Percentiles rank a stretch among this genome's conserved stretches.
phyloP scores from a whole-genome alignment of 2,113 vertebrate genomes.

The Nibea albiflora region DNA sequence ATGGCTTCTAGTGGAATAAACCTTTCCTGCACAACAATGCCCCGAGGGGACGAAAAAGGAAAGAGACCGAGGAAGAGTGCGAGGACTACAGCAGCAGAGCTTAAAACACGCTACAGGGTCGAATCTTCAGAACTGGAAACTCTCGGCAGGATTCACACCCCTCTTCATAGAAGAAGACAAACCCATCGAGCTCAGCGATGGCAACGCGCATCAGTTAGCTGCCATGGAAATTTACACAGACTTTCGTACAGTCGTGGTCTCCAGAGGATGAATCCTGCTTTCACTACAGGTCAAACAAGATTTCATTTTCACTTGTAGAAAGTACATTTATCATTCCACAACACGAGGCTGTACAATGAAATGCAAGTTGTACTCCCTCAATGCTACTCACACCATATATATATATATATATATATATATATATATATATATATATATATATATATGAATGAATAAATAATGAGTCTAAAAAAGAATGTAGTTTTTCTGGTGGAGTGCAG shows the following conservation, averaged over 20 bases:
- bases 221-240: not conserved
- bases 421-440: no score
- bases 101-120: not conserved
- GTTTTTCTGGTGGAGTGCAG: no score
- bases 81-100: constrained; percentile 1
- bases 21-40: not conserved
- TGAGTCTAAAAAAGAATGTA: no score
- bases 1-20: constrained; percentile 37
- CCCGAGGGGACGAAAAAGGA: not conserved
- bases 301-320: not conserved
- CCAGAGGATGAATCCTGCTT: not conserved
- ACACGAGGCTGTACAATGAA: not conserved
- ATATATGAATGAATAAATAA: no score
- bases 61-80: not conserved
- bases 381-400: no score
- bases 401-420: no score
- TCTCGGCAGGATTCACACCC: not conserved
- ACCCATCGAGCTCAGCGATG: not conserved
- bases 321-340: no score
- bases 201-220: no score
- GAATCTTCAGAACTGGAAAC: not conserved
- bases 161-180: not conserved
- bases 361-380: not conserved
- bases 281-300: not conserved
- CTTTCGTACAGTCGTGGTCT: not conserved